A percentile compares a stretch with the other conserved stretches of the same genome.
phyloP scores from a whole-genome alignment of 2,888 invertebrate species.

The Drosophila mercatorum region DNA sequence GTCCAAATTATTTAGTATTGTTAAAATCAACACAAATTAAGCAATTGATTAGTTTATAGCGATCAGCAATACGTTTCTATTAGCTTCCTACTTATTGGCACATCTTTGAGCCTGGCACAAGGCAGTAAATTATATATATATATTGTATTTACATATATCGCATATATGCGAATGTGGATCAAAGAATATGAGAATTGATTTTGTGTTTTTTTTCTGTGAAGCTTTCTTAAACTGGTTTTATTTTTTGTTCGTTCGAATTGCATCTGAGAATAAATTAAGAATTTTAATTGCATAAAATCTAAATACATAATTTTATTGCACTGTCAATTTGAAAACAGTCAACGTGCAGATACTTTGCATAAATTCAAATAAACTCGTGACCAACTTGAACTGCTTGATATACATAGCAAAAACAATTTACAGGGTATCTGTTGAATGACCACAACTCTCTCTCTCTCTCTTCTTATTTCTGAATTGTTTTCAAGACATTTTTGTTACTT shows the following conservation, averaged over 20 bases:
- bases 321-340: slow-evolving; percentile 1
- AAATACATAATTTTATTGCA: slow-evolving; percentile 5
- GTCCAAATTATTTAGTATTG: slow-evolving; percentile 28
- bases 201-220: background rate
- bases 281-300: slow-evolving; percentile 14
- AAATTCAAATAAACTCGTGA: background rate
- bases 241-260: slow-evolving; percentile 16
- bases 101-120: slow-evolving; percentile 58
- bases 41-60: slow-evolving; percentile 60
- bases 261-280: slow-evolving; percentile 7
- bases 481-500: background rate
- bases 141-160: background rate
- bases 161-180: slow-evolving; percentile 1
- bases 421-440: slow-evolving; percentile 1
- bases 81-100: slow-evolving; percentile 29
- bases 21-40: slow-evolving; percentile 28
- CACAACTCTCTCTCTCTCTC: background rate
- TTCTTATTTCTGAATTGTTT: background rate
- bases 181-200: slow-evolving; percentile 2
- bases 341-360: slow-evolving; percentile 24
- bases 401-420: background rate
- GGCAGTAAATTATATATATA: slow-evolving; percentile 8
- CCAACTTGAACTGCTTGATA: background rate
- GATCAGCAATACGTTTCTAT: slow-evolving; percentile 19
- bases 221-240: slow-evolving; percentile 19